Evolutionary conservation across 1,140 invertebrate genomes (phyloP), one percentile per base, ranked within the genome.

Genomic region (Pseudomyrmex pallidus): DNA sequence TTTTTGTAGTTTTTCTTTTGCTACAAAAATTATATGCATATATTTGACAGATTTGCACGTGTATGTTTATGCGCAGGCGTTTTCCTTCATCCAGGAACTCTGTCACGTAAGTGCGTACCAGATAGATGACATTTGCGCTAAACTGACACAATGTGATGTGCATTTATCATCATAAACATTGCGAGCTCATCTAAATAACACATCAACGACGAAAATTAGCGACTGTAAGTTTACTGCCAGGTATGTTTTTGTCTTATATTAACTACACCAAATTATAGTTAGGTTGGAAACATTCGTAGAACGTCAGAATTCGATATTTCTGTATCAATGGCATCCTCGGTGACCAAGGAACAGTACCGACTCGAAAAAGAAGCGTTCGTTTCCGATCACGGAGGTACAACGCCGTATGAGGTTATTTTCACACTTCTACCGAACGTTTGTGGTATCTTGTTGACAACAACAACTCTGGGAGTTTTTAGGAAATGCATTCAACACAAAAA

Each of bases 401-500:
- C 90, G 0, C 76, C 91, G 67, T 83, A 84, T 12, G 95, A 95
- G 87, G 92, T 94, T 35, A 76, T 95, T 50, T 83, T 93, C n/a
- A 86, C 93, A 13, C 92, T 95, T n/a, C 13, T 95, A 25, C 95
- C 95, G 59, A 93, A 90, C 70, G 84, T 94, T 64, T 94, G 93
- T 61, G 90, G 91, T 50, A 74, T 93, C 63, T 86, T 93, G 17
- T 77, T 95, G 44, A 85, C 92, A 17, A 83, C 86, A 8, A 92
- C 91, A 7, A 90, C 83, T 44, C 10, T 87, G 57, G 83, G 62
- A 10, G 56, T 92, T n/a, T 44, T 90, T 57, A 72, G 61, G 15
- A 64, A 72, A 44, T 57, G 85, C 15, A 68, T 77, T 3, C 84
- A 35, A 35, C 35, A 89, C 80, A 84, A n/a, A 35, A 91, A 89